Conservation (phyloP, 2,113 vertebrate genomes). For the Fukomys damarensis region DNA sequence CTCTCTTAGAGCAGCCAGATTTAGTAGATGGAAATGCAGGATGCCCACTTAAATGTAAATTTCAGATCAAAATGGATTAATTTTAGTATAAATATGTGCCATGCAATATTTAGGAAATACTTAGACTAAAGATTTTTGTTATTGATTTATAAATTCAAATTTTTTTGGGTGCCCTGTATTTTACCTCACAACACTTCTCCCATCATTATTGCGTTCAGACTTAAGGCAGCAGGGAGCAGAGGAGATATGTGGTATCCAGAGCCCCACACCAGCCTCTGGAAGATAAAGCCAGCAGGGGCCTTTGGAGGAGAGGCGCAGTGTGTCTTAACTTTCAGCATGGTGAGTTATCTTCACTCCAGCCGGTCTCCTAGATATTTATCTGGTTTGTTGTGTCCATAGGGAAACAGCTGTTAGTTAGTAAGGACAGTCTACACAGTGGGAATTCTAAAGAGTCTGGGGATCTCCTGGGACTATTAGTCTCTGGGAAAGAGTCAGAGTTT, state of each 20-base stretch:
- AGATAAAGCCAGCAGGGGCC: background rate
- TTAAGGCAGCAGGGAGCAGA: background rate
- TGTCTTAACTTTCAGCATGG: background rate
- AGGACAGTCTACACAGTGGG: background rate
- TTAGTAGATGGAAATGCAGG: background rate
- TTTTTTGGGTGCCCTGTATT: background rate
- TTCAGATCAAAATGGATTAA: background rate
- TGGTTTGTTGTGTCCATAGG: background rate
- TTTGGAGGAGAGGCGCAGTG: background rate
- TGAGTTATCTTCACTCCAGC: background rate
- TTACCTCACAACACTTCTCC: background rate
- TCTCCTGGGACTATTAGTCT: background rate
- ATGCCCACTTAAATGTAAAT: no score
- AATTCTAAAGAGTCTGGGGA: background rate
- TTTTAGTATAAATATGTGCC: background rate
- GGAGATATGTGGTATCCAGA: background rate
- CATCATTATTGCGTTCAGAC: background rate
- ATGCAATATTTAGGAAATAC: background rate
- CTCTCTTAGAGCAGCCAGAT: background rate
- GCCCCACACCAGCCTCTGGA: background rate
- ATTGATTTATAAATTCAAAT: background rate
- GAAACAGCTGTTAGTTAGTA: background rate
- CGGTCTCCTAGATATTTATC: background rate
- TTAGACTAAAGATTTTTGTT: background rate
- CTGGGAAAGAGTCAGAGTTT: fast-evolving